A percentile compares a stretch with the other conserved stretches of the same genome.
These are phyloP conservation scores for Lerista edwardsae DNA, from an alignment of 2,797 vertebrate genomes.

Conservation along the genomic window DNA sequence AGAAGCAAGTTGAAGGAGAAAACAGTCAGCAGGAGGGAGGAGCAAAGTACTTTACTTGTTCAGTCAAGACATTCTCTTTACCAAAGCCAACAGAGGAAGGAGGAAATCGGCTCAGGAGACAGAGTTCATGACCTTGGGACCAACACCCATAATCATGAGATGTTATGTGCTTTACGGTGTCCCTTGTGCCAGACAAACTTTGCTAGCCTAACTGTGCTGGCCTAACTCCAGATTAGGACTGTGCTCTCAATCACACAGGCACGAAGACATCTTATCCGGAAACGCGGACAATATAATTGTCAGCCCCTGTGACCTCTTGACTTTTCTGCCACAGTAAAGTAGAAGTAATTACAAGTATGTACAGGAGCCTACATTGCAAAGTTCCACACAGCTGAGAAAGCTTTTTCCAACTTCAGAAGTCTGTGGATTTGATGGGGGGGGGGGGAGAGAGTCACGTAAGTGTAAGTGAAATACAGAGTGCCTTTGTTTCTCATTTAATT, in stretches of 20 bases:
- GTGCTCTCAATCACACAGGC: not conserved
- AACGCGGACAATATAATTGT: not conserved
- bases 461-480: constrained; percentile 12
- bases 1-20: too few species aligned
- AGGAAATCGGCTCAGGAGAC: too few species aligned
- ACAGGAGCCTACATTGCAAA: not conserved
- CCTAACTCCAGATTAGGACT: too few species aligned
- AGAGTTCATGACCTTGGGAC: too few species aligned
- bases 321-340: not conserved
- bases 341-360: not conserved
- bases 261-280: not conserved
- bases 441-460: not conserved
- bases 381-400: not conserved
- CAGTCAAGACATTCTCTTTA: too few species aligned
- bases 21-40: too few species aligned
- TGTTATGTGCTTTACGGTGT: too few species aligned
- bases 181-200: too few species aligned
- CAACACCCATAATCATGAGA: too few species aligned
- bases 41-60: too few species aligned
- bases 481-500: not conserved
- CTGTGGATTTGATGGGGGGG: not conserved
- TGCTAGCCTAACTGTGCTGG: too few species aligned
- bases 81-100: too few species aligned
- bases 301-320: not conserved
- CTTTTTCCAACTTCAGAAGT: constrained; percentile 31